Base-by-base conservation (phyloP, 2,113 vertebrate genomes). In the Cyprinodon tularosa region DNA sequence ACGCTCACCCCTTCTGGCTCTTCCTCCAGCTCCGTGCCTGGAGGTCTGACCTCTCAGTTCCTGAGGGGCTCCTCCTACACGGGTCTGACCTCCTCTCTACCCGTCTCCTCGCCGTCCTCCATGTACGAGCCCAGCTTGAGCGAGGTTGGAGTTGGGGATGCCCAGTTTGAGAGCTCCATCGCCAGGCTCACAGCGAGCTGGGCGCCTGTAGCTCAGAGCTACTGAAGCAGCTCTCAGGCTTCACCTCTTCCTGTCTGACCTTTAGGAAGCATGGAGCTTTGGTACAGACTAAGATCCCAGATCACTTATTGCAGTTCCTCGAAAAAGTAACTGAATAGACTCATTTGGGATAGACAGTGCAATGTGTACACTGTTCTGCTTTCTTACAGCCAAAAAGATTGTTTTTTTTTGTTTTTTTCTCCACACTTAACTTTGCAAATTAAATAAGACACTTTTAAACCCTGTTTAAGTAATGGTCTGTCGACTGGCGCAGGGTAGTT, bases 141-240 rank as follows among this genome's bases (percentile, higher is more conserved):
- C 7, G 95, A 95, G 57, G 92, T 93, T 0, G 89, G 91, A 0
- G 90, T 93, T 0, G 90, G 90, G 1, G 95, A 95, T 0, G 90
- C 93, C 45, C 95, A 95, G 91, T 95, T 95, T 1, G 95, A 95
- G 89, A 94, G 88, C 86, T 94, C 95, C 81, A 95, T 95, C 5
- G 93, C 94, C 77, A 77, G 94, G 62, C 92, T 95, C 36, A 93
- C 95, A 0, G 94, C 95, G 0, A 93, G 94, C 70, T 95, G 95
- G 94, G 82, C 94, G 0, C 94, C 95, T 0, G 93, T 95, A 17
- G 94, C 95, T 48, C 95, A 95, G 86, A 95, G 93, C 88, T 95
- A 95, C 62, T 12, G 22, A 62, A 42, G 64, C 62, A 20, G 12
- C 1, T 13, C 66, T 22, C 17, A 22, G 11, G n/a, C 11, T 37